Base-by-base conservation (phyloP, 2,797 vertebrate species). In the Anableps anableps region DNA sequence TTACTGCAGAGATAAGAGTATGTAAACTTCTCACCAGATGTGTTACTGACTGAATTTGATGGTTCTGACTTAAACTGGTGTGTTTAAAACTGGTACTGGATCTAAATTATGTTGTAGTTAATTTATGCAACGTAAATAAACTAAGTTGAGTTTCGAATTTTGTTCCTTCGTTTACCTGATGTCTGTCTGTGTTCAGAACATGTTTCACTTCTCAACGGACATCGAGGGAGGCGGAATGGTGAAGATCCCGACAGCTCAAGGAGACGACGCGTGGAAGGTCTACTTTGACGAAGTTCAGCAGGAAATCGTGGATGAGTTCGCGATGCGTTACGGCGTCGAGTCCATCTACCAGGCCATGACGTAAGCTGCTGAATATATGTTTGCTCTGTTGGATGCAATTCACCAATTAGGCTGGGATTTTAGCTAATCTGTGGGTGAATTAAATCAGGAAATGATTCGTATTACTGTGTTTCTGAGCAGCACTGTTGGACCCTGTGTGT, bases 291-390 rank as follows among this genome's bases (percentile, higher is more conserved):
- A 99, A 82, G 93, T 97, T 75, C 97, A 97, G 74, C 98, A 99
- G 93, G 98, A 99, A 50, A 96, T 99, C 0, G 98, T 97, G 89
- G 98, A 99, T 47, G 98, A 99, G 94, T 99, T 99, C 66, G 97
- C 98, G 68, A 99, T 99, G 96, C 97, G 98, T 80, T 99, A 99
- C 0, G 98, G 98, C 82, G 95, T 99, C 3, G 98, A 99, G 83
- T 97, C 97, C 50, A 99, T 99, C 89, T 99, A 99, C 93, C 98
- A 99, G 91, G 98, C 98, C 88, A 99, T 99, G 98, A 99, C 97
- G 98, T 99, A 94, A 97, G 98, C 84, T n/a, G 9, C 2, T 26
- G 21, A 72, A 73, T 1, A 26, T 47, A 47, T 70, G 34, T 72
- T 10, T 45, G n/a, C 13, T 1, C 38, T 53, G 71, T 13, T 34